Base-by-base conservation (phyloP, 2,888 invertebrate genomes). In the Sinodicranocentrus sp. region DNA sequence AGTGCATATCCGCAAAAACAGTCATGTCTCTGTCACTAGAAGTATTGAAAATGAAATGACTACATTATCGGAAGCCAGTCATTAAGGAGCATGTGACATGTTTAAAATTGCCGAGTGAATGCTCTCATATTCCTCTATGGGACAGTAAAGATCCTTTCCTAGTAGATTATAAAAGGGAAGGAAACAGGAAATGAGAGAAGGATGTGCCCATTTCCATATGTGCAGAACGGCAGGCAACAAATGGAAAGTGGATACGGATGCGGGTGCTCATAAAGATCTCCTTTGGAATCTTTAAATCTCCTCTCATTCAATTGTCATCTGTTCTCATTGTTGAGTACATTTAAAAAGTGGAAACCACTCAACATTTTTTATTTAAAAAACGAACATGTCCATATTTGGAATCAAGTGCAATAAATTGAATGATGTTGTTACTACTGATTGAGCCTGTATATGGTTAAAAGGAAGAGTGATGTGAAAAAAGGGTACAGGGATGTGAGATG, bases 111-210 rank as follows among this genome's bases (percentile, higher is more conserved):
- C 48, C 15, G 6, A 5, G 48, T 6, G 25, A 57, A 52, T 52
- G 13, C 57, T 23, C 25, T 23, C 6, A n/a, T n/a, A n/a, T 48
- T 48, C 15, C 48, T 48, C 2, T 10, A 10, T 48, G 48, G 48
- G 48, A 48, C 6, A 48, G 48, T 21, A 61, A 25, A 61, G 26
- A 48, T 15, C 48, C 48, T 10, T 48, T 48, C n/a, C 5, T n/a
- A n/a, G 6, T 23, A 25, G 44, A n/a, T n/a, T n/a, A n/a, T n/a
- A 28, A 43, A 17, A 48, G 48, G 48, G n/a, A 72, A 43, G 80
- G 80, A 80, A 80, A 57, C 80, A 80, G 80, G 80, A 80, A 73
- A 80, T 80, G 65, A 73, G 73, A 67, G 15, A 59, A 67, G 80
- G 73, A 80, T 72, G 39, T 33, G 5, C 33, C 33, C 33, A 33